Base-by-base conservation (phyloP, 2,888 invertebrate genomes). In the Parnassius orleans region DNA sequence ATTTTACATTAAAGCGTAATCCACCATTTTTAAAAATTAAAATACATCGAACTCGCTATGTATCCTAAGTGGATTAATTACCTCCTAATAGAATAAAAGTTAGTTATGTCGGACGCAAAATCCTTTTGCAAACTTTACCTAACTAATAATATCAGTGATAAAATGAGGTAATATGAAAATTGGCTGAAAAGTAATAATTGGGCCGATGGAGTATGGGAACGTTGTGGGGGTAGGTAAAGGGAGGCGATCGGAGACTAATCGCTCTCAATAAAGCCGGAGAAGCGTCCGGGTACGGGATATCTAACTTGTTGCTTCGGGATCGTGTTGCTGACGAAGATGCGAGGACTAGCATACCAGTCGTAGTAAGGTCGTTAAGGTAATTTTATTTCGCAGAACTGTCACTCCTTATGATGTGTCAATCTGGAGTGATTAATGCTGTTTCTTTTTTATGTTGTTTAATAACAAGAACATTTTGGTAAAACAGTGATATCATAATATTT, bases 271-370 rank as follows among this genome's bases (percentile, higher is more conserved):
- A 78, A 75, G 73, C 68, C 73, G 80, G 15, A 77, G 83, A 79
- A 78, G 78, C 80, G 81, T 79, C 80, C 81, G 79, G 78, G 75
- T 73, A 76, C 80, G 81, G 80, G 81, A 81, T 77, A 72, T 77
- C 78, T 80, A 75, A 87, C 89, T 87, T 90, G 89, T 89, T 90
- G 89, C 89, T 83, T 78, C 80, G 67, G 66, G 59, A 57, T 60
- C 55, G 63, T 65, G 60, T 56, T 56, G 53, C 52, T 65, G 53
- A 14, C 15, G 41, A 57, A 50, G 57, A 54, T 61, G 54, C 57
- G 61, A 61, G 56, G 56, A 46, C 41, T 61, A 47, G 19, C 19
- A 2, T 2, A 2, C 19, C 2, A 19, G 19, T 2, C 19, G 2
- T 19, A 19, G 41, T 53, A 57, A 57, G 52, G 12, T 61, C 24